Evolutionary conservation across 2,797 vertebrate genomes (phyloP).

Genomic region (Cirrhinus molitorella): DNA sequence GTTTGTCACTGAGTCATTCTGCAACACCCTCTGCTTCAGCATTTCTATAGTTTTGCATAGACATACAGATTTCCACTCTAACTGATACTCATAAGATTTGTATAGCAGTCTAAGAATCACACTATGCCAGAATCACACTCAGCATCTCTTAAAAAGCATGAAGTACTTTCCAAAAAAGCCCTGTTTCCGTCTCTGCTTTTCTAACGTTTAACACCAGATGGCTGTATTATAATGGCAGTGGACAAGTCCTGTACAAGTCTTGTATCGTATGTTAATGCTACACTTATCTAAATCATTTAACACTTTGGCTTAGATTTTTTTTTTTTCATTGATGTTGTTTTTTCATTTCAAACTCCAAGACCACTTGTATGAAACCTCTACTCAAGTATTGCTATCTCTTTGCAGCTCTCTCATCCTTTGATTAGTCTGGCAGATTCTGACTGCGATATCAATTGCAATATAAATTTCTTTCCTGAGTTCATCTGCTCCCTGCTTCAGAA

Average conservation of each 20-base stretch:
- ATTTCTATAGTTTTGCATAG: background rate
- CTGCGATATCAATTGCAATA: slow-evolving; percentile 17
- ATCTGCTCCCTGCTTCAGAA: slow-evolving; percentile 7
- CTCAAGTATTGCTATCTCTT: slow-evolving; percentile 1
- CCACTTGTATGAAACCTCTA: background rate
- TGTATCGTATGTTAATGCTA: background rate
- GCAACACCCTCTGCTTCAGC: background rate
- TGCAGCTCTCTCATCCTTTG: slow-evolving; percentile 13
- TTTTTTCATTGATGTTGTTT: background rate
- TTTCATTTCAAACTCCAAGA: background rate
- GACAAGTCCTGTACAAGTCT: background rate
- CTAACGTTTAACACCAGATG: background rate
- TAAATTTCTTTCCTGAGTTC: background rate
- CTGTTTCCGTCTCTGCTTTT: background rate
- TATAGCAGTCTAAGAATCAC: background rate
- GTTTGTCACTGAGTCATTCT: background rate
- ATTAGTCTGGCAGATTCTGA: slow-evolving; percentile 34
- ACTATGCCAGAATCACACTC: background rate
- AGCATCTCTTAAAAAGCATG: background rate
- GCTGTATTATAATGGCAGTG: background rate
- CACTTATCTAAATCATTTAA: background rate
- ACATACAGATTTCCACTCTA: background rate
- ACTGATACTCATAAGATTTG: background rate
- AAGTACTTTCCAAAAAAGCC: background rate
- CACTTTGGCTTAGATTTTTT: background rate